Conservation (phyloP, 2,797 vertebrate genomes). For the Eulemur rubriventer region DNA sequence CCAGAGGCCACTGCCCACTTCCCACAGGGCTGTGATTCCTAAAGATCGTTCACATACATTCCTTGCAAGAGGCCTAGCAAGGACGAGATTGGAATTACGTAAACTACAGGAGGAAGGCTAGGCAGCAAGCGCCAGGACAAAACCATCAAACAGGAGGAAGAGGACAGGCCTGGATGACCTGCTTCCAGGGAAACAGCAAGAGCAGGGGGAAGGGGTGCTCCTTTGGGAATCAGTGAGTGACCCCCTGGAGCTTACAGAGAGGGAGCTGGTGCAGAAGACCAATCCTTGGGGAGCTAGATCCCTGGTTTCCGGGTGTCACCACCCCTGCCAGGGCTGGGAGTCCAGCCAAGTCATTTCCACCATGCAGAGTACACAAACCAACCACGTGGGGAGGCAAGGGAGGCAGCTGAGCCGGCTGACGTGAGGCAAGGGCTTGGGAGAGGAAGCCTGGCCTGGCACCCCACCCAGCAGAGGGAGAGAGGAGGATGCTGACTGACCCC, state of each 20-base stretch:
- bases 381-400: not conserved
- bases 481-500: fast-evolving
- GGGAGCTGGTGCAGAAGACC: no score
- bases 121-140: not conserved
- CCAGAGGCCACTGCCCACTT: not conserved
- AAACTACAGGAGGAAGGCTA: not conserved
- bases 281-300: not conserved
- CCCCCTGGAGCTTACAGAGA: not conserved
- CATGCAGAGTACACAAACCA: not conserved
- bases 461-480: not conserved
- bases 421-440: not conserved
- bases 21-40: not conserved
- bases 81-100: not conserved
- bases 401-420: not conserved
- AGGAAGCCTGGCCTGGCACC: not conserved
- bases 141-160: not conserved
- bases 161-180: not conserved
- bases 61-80: not conserved
- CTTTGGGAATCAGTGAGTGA: not conserved
- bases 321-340: not conserved
- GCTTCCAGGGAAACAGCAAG: not conserved
- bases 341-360: constrained; percentile 27
- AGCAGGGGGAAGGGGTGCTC: not conserved
- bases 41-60: not conserved
- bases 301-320: not conserved